These are phyloP conservation scores for Phortica okadai DNA, from an alignment of 2,888 invertebrate species.

Conservation along the genomic window DNA sequence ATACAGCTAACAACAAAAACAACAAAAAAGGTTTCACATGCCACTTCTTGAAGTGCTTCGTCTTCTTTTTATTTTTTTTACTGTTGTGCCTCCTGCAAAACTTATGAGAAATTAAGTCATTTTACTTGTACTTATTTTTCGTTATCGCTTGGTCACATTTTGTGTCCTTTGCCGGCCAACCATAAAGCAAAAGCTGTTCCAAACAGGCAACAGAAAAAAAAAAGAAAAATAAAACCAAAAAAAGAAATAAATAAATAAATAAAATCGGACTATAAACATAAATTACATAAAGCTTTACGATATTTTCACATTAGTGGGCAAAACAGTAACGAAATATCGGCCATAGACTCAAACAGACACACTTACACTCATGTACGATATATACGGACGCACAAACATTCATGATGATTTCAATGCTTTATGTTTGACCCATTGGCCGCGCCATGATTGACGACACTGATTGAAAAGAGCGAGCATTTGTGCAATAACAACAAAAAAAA, in stretches of 20 bases:
- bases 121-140: slow-evolving; percentile 16
- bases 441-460: slow-evolving; percentile 27
- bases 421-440: slow-evolving; percentile 28
- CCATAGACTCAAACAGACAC: background rate
- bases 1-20: background rate
- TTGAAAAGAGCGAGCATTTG: background rate
- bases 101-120: slow-evolving; percentile 34
- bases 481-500: slow-evolving; percentile 36
- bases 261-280: slow-evolving; percentile 23
- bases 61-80: background rate
- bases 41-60: background rate
- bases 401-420: slow-evolving; percentile 16
- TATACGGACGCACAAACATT: background rate
- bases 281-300: slow-evolving; percentile 28
- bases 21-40: background rate
- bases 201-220: background rate
- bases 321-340: background rate
- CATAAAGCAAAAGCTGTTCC: background rate
- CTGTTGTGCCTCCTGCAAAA: background rate
- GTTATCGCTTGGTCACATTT: slow-evolving; percentile 7
- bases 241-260: background rate
- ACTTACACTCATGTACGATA: background rate
- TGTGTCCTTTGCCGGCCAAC: slow-evolving; percentile 11
- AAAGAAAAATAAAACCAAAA: background rate
- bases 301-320: slow-evolving; percentile 24